A percentile compares a stretch with the other conserved stretches of the same genome.
phyloP scores from a whole-genome alignment of 2,113 vertebrate species.

The Rutilus rutilus region DNA sequence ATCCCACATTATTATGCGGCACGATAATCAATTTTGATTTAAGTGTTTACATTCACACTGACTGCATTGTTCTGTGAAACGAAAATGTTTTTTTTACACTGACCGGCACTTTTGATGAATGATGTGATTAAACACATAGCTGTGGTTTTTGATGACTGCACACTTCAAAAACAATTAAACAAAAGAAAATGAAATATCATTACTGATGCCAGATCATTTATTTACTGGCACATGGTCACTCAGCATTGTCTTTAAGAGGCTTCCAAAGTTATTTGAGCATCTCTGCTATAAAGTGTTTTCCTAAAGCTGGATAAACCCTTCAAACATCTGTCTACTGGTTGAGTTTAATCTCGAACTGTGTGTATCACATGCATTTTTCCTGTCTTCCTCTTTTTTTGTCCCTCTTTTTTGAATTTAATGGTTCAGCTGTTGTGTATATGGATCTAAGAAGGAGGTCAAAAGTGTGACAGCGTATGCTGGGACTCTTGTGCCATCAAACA shows the following conservation, averaged over 20 bases:
- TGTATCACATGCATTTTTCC: background rate
- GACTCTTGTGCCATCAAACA: background rate
- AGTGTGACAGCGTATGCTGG: background rate
- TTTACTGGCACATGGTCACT: background rate
- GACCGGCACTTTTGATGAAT: background rate
- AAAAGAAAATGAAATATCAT: constrained; percentile 10
- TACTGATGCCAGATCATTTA: background rate
- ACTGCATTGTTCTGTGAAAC: background rate
- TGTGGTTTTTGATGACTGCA: background rate
- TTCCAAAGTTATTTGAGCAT: background rate
- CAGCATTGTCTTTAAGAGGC: background rate
- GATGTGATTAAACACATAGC: background rate
- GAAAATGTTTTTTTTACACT: constrained; percentile 1
- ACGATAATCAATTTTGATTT: constrained; percentile 6
- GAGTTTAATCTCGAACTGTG: background rate
- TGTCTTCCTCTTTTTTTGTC: background rate
- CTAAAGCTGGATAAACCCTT: background rate
- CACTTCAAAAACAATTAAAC: constrained; percentile 18
- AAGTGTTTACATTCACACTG: background rate
- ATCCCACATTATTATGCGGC: background rate
- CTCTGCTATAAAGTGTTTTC: constrained; percentile 1
- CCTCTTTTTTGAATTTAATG: background rate
- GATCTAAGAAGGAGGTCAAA: background rate
- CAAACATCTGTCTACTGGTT: background rate
- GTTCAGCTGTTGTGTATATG: background rate